Evolutionary conservation across 2,113 vertebrate genomes (phyloP).

Genomic region (Phodopus roborovskii): DNA sequence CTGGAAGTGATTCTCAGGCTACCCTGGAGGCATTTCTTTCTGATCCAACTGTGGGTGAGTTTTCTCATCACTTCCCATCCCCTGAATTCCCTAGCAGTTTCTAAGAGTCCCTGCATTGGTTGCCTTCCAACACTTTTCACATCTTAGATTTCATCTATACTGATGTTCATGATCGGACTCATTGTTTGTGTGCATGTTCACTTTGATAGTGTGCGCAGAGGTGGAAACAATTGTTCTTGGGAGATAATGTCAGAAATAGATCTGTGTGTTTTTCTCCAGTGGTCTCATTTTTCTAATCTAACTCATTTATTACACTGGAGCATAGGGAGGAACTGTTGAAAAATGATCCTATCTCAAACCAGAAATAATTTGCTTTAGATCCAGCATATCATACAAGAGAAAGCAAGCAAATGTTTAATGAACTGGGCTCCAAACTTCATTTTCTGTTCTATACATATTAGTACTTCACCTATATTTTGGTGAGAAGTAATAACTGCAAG

Average conservation of each 20-base stretch:
- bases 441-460: neutral
- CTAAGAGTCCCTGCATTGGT: neutral
- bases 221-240: constrained; percentile 33
- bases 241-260: constrained; percentile 52
- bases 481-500: neutral
- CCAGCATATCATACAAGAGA: neutral
- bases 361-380: neutral
- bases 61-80: neutral
- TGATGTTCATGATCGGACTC: neutral
- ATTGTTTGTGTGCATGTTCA: neutral
- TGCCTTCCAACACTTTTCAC: neutral
- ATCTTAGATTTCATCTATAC: constrained; percentile 44
- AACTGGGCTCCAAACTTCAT: neutral
- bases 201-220: constrained; percentile 31
- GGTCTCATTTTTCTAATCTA: constrained; percentile 54
- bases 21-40: neutral
- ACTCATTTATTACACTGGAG: constrained; percentile 44
- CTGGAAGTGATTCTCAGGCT: accelerated
- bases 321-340: neutral
- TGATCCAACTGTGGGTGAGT: neutral
- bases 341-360: neutral
- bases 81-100: neutral
- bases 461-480: neutral
- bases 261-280: neutral
- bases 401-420: neutral